Evolutionary conservation across 2,797 vertebrate genomes (phyloP), one percentile per base, ranked within the genome.

Genomic region (Clarias platycephalus): DNA sequence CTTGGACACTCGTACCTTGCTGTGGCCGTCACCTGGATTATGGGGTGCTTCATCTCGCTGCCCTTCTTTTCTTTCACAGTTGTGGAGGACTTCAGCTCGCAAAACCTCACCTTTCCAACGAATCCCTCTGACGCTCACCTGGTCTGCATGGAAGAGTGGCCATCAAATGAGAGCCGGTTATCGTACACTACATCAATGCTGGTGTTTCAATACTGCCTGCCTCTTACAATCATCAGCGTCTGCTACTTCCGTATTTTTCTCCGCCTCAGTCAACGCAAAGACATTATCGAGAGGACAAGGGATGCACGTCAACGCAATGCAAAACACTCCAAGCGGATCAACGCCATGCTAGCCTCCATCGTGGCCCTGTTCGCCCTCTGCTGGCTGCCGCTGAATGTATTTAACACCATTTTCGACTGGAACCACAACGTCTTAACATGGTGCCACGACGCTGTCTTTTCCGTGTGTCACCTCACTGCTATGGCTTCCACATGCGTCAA

Each of bases 381-480:
- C 87, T 97, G 96, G 96, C 92, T 97, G 13, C 96, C 96, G 0
- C 93, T 97, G 74, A 95, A 92, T 4, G 76, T 96, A 87, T 97
- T 97, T 89, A 97, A 97, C 88, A 91, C 95, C 0, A 90, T 97
- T 80, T 96, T 95, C 2, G 96, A 97, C 92, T 97, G 96, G 96
- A 90, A 96, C 90, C 92, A 95, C 26, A 91, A 96, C 86, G 91
- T 90, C 53, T 91, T 97, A 85, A 92, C 94, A 0, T 64, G 86
- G 72, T 96, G 96, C 31, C 92, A 96, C 10, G 89, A 97, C 86
- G 26, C 92, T 83, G 95, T 97, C 90, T 97, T 97, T 92, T 96
- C 95, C 0, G 92, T 95, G 88, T 97, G 96, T 90, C 96, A 97
- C 88, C 94, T 97, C 22, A 86, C 87, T 0, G 96, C 95, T 80